phyloP scores from a whole-genome alignment of 2,113 vertebrate species.

The Chrysemys picta region DNA sequence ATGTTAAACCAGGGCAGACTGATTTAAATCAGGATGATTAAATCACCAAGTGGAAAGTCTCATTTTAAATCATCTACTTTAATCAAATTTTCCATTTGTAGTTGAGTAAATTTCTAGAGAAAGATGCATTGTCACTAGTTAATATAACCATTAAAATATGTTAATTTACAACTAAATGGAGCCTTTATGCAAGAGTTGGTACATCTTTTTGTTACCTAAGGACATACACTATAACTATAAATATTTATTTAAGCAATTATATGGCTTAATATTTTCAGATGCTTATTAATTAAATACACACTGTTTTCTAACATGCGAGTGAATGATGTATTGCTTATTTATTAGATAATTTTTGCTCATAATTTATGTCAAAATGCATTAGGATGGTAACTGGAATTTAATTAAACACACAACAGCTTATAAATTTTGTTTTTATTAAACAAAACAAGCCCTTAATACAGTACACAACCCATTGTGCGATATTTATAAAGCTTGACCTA shows the following conservation, averaged over 20 bases:
- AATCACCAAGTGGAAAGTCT: not conserved
- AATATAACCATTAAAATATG: not conserved
- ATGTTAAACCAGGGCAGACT: not conserved
- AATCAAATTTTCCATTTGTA: not conserved
- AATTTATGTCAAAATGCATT: not conserved
- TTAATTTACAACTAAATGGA: not conserved
- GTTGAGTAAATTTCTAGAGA: not conserved
- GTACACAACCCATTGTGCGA: not conserved
- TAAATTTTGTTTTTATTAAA: not conserved
- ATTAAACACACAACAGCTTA: not conserved
- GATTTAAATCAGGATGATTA: not conserved
- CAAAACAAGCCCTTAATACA: not conserved
- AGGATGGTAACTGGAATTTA: not conserved
- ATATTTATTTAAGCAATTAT: not conserved
- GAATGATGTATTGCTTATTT: not conserved
- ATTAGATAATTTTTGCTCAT: not conserved
- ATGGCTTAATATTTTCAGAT: not conserved
- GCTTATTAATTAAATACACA: not conserved
- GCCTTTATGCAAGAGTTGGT: not conserved
- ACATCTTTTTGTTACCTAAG: not conserved
- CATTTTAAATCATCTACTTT: not conserved
- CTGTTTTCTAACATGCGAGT: not conserved
- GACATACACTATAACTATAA: not conserved
- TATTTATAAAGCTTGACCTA: not conserved
- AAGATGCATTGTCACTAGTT: not conserved